Base-by-base conservation (phyloP, 2,113 vertebrate genomes). In the Seriola aureovittata region DNA sequence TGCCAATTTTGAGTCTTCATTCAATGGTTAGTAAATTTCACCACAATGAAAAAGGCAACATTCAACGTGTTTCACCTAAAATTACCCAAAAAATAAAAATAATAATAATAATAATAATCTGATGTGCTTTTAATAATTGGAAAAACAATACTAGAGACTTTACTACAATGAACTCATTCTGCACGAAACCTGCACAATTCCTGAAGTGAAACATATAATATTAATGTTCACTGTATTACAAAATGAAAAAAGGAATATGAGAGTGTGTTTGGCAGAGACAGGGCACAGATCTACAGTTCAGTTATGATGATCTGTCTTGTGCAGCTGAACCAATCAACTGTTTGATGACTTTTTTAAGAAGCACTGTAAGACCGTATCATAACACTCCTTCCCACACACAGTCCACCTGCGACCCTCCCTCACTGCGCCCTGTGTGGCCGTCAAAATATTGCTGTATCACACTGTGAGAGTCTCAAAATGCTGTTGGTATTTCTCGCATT, bases 401-500 rank as follows among this genome's bases (percentile, higher is more conserved):
- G 34, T 23, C 70, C 63, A 63, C 32, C 84, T 60, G 40, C 25
- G 4, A 65, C 36, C 58, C 34, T 60, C 50, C 48, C 75, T 60
- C 58, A 71, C 64, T 71, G 25, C 62, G 12, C 60, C 25, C 44
- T 38, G 42, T 21, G 68, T 17, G 69, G 32, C 66, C 79, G 83
- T 78, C 87, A 75, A 76, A 86, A 78, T 59, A 78, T 23, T 70
- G 74, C 66, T 50, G 55, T 68, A 44, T 38, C 67, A 78, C 36
- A 54, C 74, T 46, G 29, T 9, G 13, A 25, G 40, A 78, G 48
- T 66, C 57, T 81, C 36, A 54, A 85, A 86, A 86, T 23, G 59
- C 65, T 70, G 75, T n/a, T 67, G 89, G 75, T 86, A 84, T 89
- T 90, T 82, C 63, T 70, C 40, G 5, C 70, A 78, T 84, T 89